phyloP scores from a whole-genome alignment of 2,888 invertebrate genomes.

The Cheilosia pagana region DNA sequence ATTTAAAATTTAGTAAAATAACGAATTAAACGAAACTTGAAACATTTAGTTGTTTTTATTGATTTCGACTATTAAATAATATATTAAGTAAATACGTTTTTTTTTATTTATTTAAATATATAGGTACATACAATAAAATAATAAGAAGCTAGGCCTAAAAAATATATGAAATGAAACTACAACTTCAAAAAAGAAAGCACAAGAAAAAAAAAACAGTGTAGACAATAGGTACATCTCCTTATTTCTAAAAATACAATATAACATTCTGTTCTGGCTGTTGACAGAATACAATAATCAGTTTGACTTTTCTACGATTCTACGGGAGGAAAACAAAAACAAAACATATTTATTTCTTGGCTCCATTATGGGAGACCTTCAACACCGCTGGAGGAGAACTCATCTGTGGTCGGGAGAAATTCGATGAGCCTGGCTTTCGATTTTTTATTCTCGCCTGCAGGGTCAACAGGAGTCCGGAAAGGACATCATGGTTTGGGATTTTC shows the following conservation, averaged over 20 bases:
- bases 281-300: slow-evolving; percentile 20
- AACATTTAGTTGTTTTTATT: slow-evolving; percentile 19
- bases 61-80: slow-evolving; percentile 73
- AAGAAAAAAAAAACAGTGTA: slow-evolving; percentile 41
- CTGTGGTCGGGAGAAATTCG: slow-evolving; percentile 80
- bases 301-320: slow-evolving; percentile 45
- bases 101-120: slow-evolving; percentile 68
- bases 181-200: slow-evolving; percentile 38
- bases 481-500: slow-evolving; percentile 94
- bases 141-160: slow-evolving; percentile 44
- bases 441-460: slow-evolving; percentile 93
- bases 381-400: slow-evolving; percentile 76
- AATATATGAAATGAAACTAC: slow-evolving; percentile 49
- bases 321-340: slow-evolving; percentile 35
- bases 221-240: slow-evolving; percentile 56
- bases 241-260: slow-evolving; percentile 57
- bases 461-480: slow-evolving; percentile 90
- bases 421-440: slow-evolving; percentile 84
- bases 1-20: too few relatives aligned
- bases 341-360: slow-evolving; percentile 48
- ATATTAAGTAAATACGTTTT: slow-evolving; percentile 65
- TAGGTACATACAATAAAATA: slow-evolving; percentile 71
- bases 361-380: slow-evolving; percentile 60
- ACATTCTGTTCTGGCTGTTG: slow-evolving; percentile 17
- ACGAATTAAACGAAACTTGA: not conserved